Evolutionary conservation across 2,113 vertebrate genomes (phyloP).

Genomic region (Odocoileus hemionus): DNA sequence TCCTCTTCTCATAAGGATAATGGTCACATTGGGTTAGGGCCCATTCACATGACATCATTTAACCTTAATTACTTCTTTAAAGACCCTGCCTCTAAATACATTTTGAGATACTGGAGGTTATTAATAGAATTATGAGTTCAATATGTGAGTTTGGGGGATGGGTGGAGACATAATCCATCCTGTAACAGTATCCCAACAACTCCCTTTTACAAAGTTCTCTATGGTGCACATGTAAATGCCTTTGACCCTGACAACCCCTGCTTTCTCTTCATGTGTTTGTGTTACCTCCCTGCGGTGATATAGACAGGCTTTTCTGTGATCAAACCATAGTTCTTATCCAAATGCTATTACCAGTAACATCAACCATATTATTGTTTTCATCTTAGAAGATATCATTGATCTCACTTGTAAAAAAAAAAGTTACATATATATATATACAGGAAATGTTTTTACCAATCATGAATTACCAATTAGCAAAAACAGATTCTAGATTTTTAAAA

Average conservation of each 20-base stretch:
- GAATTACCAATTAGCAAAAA: neutral
- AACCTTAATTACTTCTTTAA: neutral
- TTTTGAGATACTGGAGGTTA: neutral
- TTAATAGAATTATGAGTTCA: neutral
- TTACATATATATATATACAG: neutral
- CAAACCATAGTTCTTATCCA: slow-evolving; percentile 4
- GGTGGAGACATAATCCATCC: neutral
- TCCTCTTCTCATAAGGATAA: neutral
- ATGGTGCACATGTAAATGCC: neutral
- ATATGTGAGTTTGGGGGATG: neutral
- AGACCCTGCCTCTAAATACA: neutral
- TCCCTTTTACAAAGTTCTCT: neutral
- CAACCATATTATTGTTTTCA: neutral
- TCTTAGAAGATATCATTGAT: neutral
- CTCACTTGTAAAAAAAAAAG: neutral
- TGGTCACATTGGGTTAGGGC: neutral
- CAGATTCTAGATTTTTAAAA: neutral
- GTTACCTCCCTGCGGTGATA: neutral
- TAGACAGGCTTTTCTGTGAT: neutral
- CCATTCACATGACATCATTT: neutral
- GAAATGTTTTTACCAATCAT: neutral
- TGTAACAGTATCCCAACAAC: neutral
- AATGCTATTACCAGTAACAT: neutral
- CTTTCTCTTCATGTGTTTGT: neutral
- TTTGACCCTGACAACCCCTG: neutral